A percentile compares a stretch with the other conserved stretches of the same genome.
These are phyloP conservation scores for Lathamus discolor DNA, from an alignment of 2,113 vertebrate species.

Conservation along the genomic window DNA sequence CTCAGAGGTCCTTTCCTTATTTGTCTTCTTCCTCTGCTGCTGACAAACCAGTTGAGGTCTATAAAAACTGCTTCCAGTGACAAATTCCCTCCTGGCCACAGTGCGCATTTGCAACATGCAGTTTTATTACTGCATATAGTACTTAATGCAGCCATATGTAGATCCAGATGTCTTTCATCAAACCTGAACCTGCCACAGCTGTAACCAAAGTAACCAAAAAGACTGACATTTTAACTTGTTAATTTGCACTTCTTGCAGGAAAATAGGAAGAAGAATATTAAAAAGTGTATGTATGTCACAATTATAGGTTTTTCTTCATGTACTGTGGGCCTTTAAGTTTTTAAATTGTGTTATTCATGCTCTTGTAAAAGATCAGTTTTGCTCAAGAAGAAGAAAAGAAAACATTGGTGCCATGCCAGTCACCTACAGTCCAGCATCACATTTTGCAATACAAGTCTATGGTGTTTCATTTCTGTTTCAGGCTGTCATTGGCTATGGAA, in stretches of 20 bases:
- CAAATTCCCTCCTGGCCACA: background rate
- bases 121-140: conserved; percentile 7
- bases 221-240: background rate
- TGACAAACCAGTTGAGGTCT: background rate
- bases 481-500: conserved; percentile 4
- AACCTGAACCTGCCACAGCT: background rate
- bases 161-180: conserved; percentile 1
- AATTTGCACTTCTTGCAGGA: background rate
- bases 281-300: background rate
- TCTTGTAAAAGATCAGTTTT: conserved; percentile 10
- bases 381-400: background rate
- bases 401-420: background rate
- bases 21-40: background rate
- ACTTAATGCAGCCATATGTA: background rate
- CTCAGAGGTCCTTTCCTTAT: background rate
- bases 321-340: background rate
- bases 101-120: background rate
- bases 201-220: background rate
- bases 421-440: background rate
- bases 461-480: conserved; percentile 30
- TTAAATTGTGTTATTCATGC: conserved; percentile 3
- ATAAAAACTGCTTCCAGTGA: background rate
- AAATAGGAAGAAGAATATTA: background rate
- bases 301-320: background rate
- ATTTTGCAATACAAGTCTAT: background rate